phyloP scores from a whole-genome alignment of 2,888 invertebrate species.

The Blastobasis adustella region DNA sequence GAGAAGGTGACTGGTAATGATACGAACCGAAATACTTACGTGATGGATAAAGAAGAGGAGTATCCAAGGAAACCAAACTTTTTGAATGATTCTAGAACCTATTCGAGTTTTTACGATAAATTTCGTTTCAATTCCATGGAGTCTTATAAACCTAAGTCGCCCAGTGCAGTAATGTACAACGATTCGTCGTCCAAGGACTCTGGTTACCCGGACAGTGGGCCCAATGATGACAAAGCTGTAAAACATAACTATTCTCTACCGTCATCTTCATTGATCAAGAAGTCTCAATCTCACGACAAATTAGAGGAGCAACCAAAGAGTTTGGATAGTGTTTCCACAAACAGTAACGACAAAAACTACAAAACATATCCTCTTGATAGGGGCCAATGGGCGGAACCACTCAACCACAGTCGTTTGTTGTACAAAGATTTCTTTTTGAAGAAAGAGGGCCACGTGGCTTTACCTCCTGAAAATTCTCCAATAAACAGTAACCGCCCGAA shows the following conservation, averaged over 20 bases:
- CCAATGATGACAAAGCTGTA: slow-evolving; percentile 47
- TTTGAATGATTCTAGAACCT: slow-evolving; percentile 43
- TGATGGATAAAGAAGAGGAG: slow-evolving; percentile 26
- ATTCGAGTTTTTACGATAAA: slow-evolving; percentile 56
- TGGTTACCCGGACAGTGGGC: slow-evolving; percentile 55
- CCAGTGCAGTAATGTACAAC: slow-evolving; percentile 46
- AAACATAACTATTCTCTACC: slow-evolving; percentile 49
- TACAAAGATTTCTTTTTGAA: slow-evolving; percentile 66
- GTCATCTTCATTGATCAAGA: slow-evolving; percentile 35
- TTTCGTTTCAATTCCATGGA: slow-evolving; percentile 36
- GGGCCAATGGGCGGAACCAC: slow-evolving; percentile 43
- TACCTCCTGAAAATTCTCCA: slow-evolving; percentile 58
- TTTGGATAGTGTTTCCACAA: slow-evolving; percentile 44
- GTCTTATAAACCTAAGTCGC: slow-evolving; percentile 37
- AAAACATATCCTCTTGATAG: slow-evolving; percentile 36
- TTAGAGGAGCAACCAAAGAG: slow-evolving; percentile 50
- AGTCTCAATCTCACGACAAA: slow-evolving; percentile 33
- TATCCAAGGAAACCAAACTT: slow-evolving; percentile 28
- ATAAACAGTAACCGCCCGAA: slow-evolving; percentile 25
- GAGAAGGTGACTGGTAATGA: slow-evolving; percentile 19
- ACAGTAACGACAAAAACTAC: slow-evolving; percentile 40
- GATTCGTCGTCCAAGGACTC: slow-evolving; percentile 66
- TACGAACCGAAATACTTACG: slow-evolving; percentile 22
- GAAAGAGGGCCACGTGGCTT: slow-evolving; percentile 53
- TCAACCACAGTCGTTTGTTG: slow-evolving; percentile 61